These are phyloP conservation scores for Murina feae DNA, from an alignment of 2,113 vertebrate species.

Conservation along the genomic window DNA sequence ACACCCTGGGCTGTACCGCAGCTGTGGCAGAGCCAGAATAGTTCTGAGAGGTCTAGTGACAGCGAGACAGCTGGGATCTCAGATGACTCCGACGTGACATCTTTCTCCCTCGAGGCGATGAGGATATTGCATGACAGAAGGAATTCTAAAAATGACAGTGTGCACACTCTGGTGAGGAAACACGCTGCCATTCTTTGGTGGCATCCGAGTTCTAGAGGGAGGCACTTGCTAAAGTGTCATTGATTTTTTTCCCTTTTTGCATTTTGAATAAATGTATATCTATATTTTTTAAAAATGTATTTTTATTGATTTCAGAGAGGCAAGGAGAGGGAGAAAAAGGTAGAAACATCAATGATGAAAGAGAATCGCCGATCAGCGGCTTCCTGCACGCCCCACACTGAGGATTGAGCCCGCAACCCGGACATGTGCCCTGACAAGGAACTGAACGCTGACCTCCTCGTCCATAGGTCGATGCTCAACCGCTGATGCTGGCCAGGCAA, in stretches of 20 bases:
- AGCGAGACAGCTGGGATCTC: constrained; percentile 46
- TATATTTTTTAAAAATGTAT: too few species aligned
- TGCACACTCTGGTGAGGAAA: background rate
- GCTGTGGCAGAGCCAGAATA: constrained; percentile 37
- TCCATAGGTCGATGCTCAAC: too few species aligned
- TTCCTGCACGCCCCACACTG: too few species aligned
- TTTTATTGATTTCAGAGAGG: too few species aligned
- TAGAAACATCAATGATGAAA: too few species aligned
- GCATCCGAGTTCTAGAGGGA: background rate
- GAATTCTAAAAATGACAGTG: background rate
- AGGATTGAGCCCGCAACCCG: too few species aligned
- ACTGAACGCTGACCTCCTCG: too few species aligned
- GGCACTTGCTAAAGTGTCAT: background rate
- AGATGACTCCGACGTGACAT: constrained; percentile 9
- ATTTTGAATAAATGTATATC: too few species aligned
- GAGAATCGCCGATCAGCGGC: too few species aligned
- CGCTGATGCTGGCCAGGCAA: background rate
- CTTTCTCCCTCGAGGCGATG: background rate
- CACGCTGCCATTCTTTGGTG: background rate
- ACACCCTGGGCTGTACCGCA: background rate
- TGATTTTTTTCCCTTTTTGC: background rate
- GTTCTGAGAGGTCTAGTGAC: background rate
- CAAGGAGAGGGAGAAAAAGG: too few species aligned
- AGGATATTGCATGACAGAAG: background rate
- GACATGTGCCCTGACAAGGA: too few species aligned